Conservation (phyloP, 2,113 vertebrate species). For the Artemisiospiza belli region DNA sequence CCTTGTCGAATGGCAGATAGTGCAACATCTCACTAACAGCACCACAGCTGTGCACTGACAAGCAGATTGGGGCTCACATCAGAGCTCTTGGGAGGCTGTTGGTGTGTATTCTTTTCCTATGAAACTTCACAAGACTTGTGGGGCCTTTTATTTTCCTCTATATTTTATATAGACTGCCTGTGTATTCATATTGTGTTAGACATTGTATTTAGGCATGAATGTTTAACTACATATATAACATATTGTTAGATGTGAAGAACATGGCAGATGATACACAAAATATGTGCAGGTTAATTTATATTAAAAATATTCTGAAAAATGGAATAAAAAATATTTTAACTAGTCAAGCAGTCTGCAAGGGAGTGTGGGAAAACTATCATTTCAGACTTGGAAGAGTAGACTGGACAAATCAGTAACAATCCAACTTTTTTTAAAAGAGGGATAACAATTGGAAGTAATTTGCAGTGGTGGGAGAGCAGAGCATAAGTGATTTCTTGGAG, state of each 20-base stretch:
- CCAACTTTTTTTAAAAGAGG: background rate
- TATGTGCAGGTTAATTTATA: constrained; percentile 60
- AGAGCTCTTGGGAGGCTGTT: background rate
- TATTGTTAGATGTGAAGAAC: background rate
- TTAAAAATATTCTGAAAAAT: constrained; percentile 26
- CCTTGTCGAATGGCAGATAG: background rate
- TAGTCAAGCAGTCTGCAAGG: background rate
- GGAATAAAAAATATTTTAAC: constrained; percentile 34
- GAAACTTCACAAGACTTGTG: constrained; percentile 58
- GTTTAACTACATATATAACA: constrained; percentile 21
- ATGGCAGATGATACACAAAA: constrained; percentile 29
- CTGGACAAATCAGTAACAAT: background rate
- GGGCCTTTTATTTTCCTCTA: constrained; percentile 59
- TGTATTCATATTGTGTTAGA: constrained; percentile 29
- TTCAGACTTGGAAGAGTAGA: constrained; percentile 21
- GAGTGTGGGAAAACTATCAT: background rate
- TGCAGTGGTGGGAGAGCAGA: background rate
- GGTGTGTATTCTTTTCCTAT: constrained; percentile 48
- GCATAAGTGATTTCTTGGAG: background rate
- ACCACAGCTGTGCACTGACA: background rate
- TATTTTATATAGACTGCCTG: constrained; percentile 54
- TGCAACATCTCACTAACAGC: background rate
- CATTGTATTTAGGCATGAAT: background rate
- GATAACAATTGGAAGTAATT: constrained; percentile 5
- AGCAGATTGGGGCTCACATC: background rate